Base-by-base conservation (phyloP, 2,888 invertebrate genomes). In the Fragum fragum region DNA sequence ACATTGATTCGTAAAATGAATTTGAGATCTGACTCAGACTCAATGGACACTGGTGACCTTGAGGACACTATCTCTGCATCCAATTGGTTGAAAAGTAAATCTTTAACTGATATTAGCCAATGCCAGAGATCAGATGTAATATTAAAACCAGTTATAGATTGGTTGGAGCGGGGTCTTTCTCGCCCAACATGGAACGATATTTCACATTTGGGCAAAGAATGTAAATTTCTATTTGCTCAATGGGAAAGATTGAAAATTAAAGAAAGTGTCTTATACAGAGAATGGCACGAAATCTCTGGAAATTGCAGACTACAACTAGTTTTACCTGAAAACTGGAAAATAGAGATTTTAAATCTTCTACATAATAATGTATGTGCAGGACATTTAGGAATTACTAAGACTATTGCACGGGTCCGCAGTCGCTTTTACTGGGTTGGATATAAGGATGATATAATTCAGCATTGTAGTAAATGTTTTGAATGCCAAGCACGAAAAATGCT, bases 351-450 rank as follows among this genome's bases (percentile, higher is more conserved):
- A 26, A n/a, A 57, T 57, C 21, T 26, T 2, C 23, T 26, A 21
- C 79, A 81, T 42, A 47, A 71, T 36, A 39, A 14, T 32, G n/a
- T 47, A 32, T 73, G 66, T 36, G 73, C 70, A 3, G 79, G 81
- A 29, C 81, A 83, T 61, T 28, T 81, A 16, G 81, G 79, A 11
- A 32, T 74, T 11, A 57, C 32, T 26, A 47, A 29, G 18, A 70
- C 63, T 7, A 9, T 63, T 6, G 18, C 11, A 36, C 26, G 42
- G 68, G 36, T 74, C 18, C 18, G 59, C 11, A 21, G 32, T 3
- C 26, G 78, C 28, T 78, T 42, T 66, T 75, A 32, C 39, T 76
- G 79, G 77, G 29, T 59, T 63, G 61, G 71, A 14, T 47, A 81
- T 53, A 68, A 28, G 21, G 18, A 42, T 29, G 70, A 76, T 59